Base-by-base conservation (phyloP, 2,797 vertebrate species). In the Danio kyathit region DNA sequence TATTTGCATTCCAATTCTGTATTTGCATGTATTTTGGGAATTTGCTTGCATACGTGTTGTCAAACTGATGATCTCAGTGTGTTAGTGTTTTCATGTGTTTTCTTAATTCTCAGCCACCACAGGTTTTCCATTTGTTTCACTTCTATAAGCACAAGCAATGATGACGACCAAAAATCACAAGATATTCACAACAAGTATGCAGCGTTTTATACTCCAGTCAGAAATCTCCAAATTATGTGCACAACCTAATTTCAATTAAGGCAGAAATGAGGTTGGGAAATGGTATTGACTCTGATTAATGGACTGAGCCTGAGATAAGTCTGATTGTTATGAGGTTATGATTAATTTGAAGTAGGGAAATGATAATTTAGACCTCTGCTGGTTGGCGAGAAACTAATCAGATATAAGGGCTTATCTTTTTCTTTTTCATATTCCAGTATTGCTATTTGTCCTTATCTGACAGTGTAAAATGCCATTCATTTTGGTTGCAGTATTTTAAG, bases 341-440 rank as follows among this genome's bases (percentile, higher is more conserved):
- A 81, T 75, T 70, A 41, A 81, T 46, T 64, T 46, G n/a, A 59
- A 57, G n/a, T 43, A 75, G 13, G 60, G 77, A 82, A 52, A 81
- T 56, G 14, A 52, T 82, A n/a, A 79, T 51, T 29, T 76, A 54
- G 46, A 56, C 61, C 59, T 41, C 19, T 75, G 19, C 38, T 64
- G 48, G 19, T 59, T 69, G 44, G n/a, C 66, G 40, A 63, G 67
- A 74, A 75, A 64, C 56, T 79, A 71, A 79, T 83, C 75, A 52
- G 63, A 57, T 70, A 56, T 49, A 76, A 56, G 75, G 69, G 81
- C 64, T 60, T 66, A 57, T 63, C 40, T 80, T 65, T 65, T 56
- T 65, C 49, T 49, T 65, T 65, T 29, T 3, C 52, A 65, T 51
- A 38, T 40, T 65, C 44, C n/a, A 49, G 57, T 43, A 17, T 38